Conservation (phyloP, 2,113 vertebrate species). For the Danionella cerebrum region DNA sequence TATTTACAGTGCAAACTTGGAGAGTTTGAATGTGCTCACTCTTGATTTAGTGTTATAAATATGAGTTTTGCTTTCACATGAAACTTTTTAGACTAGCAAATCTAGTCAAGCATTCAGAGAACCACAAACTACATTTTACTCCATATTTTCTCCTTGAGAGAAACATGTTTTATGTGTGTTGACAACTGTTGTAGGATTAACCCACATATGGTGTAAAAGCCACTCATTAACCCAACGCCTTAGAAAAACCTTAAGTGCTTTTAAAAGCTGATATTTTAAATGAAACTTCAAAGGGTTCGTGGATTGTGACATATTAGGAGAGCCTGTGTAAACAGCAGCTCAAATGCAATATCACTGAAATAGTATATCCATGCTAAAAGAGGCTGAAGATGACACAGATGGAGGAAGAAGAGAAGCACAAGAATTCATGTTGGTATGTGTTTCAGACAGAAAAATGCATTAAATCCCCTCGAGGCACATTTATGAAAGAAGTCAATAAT, state of each 20-base stretch:
- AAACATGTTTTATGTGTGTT: neutral
- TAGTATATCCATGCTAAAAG: constrained; percentile 36
- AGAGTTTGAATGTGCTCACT: too few relatives aligned
- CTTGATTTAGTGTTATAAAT: too few relatives aligned
- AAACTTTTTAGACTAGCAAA: too few relatives aligned
- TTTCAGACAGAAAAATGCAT: too few relatives aligned
- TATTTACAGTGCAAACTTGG: too few relatives aligned
- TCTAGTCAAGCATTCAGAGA: too few relatives aligned
- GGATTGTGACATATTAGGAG: constrained; percentile 42
- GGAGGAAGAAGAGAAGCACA: neutral
- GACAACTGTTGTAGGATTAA: neutral
- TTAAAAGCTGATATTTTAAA: neutral
- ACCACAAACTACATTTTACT: neutral
- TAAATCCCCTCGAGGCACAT: too few relatives aligned
- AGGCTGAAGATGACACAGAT: constrained; percentile 23
- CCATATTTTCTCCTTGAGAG: neutral
- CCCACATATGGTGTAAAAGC: neutral
- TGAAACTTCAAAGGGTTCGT: constrained; percentile 22
- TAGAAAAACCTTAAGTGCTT: neutral
- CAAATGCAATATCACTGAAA: constrained; percentile 49
- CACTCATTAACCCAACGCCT: neutral
- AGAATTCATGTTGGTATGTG: neutral
- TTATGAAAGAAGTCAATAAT: neutral
- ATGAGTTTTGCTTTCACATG: too few relatives aligned
- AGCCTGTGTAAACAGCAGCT: constrained; percentile 59